phyloP scores from a whole-genome alignment of 2,113 vertebrate species.

The Panurus biarmicus region DNA sequence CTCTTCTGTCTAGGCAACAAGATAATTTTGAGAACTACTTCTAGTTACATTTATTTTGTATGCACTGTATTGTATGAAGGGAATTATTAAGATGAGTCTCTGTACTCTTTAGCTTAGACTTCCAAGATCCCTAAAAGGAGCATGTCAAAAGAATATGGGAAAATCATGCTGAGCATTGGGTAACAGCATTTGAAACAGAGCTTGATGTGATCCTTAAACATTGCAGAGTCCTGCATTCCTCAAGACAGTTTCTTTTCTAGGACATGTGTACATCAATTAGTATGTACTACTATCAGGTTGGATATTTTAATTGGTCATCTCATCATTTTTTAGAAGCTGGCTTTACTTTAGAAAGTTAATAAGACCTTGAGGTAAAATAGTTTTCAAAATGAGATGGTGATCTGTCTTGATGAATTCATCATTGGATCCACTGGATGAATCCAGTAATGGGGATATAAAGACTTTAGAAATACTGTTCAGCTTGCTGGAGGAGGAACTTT shows the following conservation, averaged over 20 bases:
- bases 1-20: background rate
- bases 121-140: background rate
- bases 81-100: background rate
- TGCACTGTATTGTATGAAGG: background rate
- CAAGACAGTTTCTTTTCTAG: background rate
- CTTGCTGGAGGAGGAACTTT: background rate
- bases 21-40: background rate
- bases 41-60: background rate
- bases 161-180: background rate
- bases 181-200: background rate
- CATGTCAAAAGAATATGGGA: background rate
- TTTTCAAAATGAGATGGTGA: background rate
- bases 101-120: background rate
- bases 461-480: background rate
- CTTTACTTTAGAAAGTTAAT: background rate
- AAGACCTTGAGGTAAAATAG: background rate
- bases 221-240: background rate
- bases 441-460: background rate
- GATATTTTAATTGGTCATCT: slow-evolving; percentile 3
- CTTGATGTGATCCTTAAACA: background rate
- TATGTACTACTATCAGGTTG: background rate
- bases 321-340: background rate
- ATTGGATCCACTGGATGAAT: background rate
- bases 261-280: background rate
- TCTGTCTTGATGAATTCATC: background rate